Conservation (phyloP, 2,113 vertebrate species). For the Melanerpes aurifrons region DNA sequence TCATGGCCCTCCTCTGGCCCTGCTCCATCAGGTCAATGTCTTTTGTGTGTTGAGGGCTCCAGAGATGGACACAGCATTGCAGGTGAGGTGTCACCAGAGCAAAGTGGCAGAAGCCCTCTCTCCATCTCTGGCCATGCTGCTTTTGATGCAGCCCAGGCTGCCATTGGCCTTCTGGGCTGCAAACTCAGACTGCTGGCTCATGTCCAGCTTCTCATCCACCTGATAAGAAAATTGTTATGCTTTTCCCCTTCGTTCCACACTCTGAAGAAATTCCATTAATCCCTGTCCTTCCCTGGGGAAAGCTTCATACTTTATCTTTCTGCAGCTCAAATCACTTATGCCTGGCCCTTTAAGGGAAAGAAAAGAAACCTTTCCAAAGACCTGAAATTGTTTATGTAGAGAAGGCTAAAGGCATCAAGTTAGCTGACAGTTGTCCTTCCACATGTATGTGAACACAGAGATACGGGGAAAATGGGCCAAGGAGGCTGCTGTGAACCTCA, state of each 20-base stretch:
- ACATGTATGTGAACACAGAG: background rate
- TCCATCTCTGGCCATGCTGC: too few relatives aligned
- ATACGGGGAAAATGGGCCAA: background rate
- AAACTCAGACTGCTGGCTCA: too few relatives aligned
- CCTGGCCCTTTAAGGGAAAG: background rate
- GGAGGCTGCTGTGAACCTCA: background rate
- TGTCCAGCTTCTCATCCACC: too few relatives aligned
- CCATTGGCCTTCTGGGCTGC: too few relatives aligned
- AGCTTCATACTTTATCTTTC: background rate
- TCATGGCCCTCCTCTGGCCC: too few relatives aligned
- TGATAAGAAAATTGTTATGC: background rate
- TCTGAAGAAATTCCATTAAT: background rate
- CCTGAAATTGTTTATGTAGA: background rate
- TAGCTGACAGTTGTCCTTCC: background rate
- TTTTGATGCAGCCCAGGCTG: too few relatives aligned
- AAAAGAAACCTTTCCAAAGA: background rate
- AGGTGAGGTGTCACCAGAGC: too few relatives aligned
- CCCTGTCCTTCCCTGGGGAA: background rate
- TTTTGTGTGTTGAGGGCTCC: too few relatives aligned
- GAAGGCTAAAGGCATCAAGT: background rate
- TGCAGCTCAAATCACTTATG: fast-evolving
- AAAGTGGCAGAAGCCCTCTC: too few relatives aligned
- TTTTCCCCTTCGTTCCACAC: background rate
- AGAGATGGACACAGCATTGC: too few relatives aligned
- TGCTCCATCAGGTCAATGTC: too few relatives aligned